A percentile compares a stretch with the other conserved stretches of the same genome.
phyloP scores from a whole-genome alignment of 2,797 vertebrate genomes.

The Cebuella pygmaea region DNA sequence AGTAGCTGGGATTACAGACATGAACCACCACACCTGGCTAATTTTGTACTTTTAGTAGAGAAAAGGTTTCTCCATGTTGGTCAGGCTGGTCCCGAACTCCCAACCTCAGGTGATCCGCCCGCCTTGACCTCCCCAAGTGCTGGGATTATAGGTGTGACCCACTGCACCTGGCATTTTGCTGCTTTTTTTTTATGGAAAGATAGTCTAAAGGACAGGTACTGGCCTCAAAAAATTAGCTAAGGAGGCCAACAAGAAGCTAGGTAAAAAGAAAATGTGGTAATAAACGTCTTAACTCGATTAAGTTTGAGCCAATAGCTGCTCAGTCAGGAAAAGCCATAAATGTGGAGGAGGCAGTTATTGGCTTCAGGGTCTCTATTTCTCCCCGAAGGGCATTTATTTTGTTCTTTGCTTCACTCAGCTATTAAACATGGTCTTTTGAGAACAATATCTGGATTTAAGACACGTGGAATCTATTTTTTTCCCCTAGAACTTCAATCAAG shows the following conservation, averaged over 20 bases:
- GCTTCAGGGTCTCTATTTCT: background rate
- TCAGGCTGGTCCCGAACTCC: no score
- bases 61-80: no score
- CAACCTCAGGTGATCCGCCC: no score
- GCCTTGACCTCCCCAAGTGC: no score
- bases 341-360: background rate
- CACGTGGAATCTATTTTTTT: background rate
- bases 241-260: background rate
- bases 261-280: background rate
- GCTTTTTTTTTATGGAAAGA: background rate
- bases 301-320: background rate
- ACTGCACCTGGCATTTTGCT: background rate
- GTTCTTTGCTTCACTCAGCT: constrained; percentile 12
- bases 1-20: no score
- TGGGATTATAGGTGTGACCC: no score
- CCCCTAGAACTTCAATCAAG: constrained; percentile 3
- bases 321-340: background rate
- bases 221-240: background rate
- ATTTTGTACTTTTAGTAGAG: no score
- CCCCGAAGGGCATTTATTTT: background rate
- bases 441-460: constrained; percentile 22
- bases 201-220: background rate
- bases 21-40: no score
- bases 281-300: background rate
- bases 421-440: constrained; percentile 37